A percentile compares a stretch with the other conserved stretches of the same genome.
phyloP scores from a whole-genome alignment of 2,113 vertebrate genomes.

The Myodes glareolus region DNA sequence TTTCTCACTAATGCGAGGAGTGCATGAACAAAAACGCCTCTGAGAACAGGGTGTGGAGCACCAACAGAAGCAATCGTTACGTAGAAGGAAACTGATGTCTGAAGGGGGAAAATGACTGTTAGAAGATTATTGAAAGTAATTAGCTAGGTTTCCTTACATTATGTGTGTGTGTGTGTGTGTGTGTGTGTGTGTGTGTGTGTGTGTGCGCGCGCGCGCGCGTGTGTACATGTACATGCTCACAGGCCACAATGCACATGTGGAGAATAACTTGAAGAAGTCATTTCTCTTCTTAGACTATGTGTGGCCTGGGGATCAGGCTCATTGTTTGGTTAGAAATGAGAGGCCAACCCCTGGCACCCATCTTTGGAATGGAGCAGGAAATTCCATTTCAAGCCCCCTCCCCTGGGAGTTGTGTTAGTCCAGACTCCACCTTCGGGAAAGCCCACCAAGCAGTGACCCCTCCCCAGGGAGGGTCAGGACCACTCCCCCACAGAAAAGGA shows the following conservation, averaged over 20 bases:
- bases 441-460: too few relatives aligned
- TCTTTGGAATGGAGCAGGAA: too few relatives aligned
- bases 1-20: slow-evolving; percentile 34
- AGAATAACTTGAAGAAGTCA: too few relatives aligned
- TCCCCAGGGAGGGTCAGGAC: too few relatives aligned
- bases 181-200: not conserved
- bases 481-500: too few relatives aligned
- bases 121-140: slow-evolving; percentile 45
- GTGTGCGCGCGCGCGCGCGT: not conserved
- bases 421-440: too few relatives aligned
- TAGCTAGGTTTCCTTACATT: not conserved
- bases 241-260: not conserved
- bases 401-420: too few relatives aligned
- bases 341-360: too few relatives aligned
- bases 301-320: too few relatives aligned
- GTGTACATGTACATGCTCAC: too few relatives aligned
- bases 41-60: slow-evolving; percentile 43
- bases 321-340: too few relatives aligned
- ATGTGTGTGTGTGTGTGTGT: not conserved
- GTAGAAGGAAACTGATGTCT: slow-evolving; percentile 40
- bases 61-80: slow-evolving; percentile 25
- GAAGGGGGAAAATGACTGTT: slow-evolving; percentile 18
- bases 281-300: not conserved
- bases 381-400: too few relatives aligned
- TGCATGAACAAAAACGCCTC: not conserved